phyloP scores from a whole-genome alignment of 2,797 vertebrate species.

The Buphagus erythrorhynchus region DNA sequence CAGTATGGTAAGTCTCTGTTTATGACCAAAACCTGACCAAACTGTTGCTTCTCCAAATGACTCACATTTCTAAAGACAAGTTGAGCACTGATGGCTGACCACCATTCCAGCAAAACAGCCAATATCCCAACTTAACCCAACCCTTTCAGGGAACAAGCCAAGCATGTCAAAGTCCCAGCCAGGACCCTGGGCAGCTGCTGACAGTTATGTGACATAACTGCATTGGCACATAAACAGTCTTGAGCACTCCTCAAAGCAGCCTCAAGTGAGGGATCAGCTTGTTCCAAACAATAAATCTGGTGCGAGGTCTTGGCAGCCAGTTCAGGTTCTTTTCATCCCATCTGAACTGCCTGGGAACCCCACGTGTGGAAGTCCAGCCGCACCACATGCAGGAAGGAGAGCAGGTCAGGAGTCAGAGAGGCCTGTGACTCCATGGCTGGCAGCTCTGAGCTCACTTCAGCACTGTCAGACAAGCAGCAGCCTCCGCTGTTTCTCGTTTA shows the following conservation, averaged over 20 bases:
- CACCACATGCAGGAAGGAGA: slow-evolving; percentile 27
- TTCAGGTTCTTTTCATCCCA: slow-evolving; percentile 33
- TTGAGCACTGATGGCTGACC: not conserved
- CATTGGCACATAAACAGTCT: slow-evolving; percentile 1
- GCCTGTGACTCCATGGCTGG: slow-evolving; percentile 31
- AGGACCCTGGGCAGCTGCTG: not conserved
- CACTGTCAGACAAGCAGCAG: slow-evolving; percentile 78
- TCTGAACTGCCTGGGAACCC: slow-evolving; percentile 26
- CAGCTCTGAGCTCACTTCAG: slow-evolving; percentile 56
- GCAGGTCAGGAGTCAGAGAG: slow-evolving; percentile 39
- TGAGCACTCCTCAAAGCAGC: not conserved
- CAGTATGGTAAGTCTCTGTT: slow-evolving; percentile 10
- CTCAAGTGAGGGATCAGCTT: not conserved
- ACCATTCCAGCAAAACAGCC: not conserved
- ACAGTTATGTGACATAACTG: not conserved
- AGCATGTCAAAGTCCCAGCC: not conserved
- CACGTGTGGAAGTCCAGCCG: not conserved
- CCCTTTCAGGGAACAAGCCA: slow-evolving; percentile 10
- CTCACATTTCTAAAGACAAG: slow-evolving; percentile 31
- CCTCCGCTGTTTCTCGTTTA: slow-evolving; percentile 85
- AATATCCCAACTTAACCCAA: slow-evolving; percentile 1
- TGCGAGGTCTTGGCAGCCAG: slow-evolving; percentile 16
- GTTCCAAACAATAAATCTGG: not conserved
- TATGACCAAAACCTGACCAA: slow-evolving; percentile 32
- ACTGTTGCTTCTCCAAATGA: slow-evolving; percentile 39